A percentile compares a stretch with the other conserved stretches of the same genome.
Conservation (phyloP, 2,797 vertebrate species). For the Nannoperca australis region DNA sequence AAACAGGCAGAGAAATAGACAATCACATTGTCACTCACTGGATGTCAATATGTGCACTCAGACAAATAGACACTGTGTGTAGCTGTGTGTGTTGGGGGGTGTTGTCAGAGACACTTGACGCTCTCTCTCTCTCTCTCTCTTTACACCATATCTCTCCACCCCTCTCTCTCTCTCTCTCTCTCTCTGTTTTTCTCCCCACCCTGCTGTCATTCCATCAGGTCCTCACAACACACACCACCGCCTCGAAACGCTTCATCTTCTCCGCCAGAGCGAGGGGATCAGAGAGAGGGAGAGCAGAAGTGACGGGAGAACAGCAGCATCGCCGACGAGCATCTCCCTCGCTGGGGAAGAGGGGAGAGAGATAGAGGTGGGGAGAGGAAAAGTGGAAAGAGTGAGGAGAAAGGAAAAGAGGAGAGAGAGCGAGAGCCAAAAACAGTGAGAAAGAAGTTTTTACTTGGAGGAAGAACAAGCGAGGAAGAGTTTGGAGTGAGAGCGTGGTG, state of each 20-base stretch:
- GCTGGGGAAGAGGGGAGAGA: conserved; percentile 51
- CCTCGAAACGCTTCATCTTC: conserved; percentile 65
- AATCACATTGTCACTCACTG: not conserved
- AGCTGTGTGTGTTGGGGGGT: conserved; percentile 5
- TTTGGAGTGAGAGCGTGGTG: conserved; percentile 57
- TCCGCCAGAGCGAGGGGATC: conserved; percentile 65
- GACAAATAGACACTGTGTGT: conserved; percentile 14
- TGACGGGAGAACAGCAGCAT: conserved; percentile 62
- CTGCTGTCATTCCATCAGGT: conserved; percentile 73
- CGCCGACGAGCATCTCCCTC: conserved; percentile 59
- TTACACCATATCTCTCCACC: conserved; percentile 37
- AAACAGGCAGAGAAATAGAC: not conserved
- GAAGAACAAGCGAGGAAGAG: conserved; percentile 47
- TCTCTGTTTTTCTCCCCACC: conserved; percentile 48
- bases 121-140: conserved; percentile 14
- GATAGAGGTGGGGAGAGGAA: conserved; percentile 52
- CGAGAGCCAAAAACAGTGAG: conserved; percentile 23
- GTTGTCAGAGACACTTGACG: conserved; percentile 32
- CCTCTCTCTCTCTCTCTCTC: conserved; percentile 26
- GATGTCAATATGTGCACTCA: conserved; percentile 17
- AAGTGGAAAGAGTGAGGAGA: conserved; percentile 22
- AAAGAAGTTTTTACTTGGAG: conserved; percentile 64
- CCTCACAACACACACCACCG: conserved; percentile 66
- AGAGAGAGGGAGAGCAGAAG: conserved; percentile 58
- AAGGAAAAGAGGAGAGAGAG: not conserved